Percentiles rank a stretch among this genome's conserved stretches.
Conservation (phyloP, 1,140 invertebrate species). For the Apocrypta bakeri region DNA sequence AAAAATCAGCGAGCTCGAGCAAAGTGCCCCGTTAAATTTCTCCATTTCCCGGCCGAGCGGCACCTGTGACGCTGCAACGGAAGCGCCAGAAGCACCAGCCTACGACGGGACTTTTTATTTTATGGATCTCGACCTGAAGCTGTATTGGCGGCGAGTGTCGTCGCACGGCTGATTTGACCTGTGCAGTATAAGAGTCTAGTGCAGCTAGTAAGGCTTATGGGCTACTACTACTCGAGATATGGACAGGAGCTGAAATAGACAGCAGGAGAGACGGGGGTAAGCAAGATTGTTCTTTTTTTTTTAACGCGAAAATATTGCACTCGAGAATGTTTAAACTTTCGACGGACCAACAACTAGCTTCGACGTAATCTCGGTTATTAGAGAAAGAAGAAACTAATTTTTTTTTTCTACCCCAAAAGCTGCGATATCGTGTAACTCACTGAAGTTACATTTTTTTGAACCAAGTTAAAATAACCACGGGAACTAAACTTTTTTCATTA, state of each 20-base stretch:
- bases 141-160: neutral
- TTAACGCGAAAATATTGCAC: no score
- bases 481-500: no score
- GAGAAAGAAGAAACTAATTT: no score
- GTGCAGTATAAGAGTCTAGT: neutral
- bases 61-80: neutral
- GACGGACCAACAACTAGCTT: no score
- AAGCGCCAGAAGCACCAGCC: neutral
- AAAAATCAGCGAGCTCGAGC: conserved; percentile 27
- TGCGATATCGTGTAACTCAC: no score
- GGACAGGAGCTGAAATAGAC: neutral
- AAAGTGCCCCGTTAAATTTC: conserved; percentile 40
- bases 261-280: no score
- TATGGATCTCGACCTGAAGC: neutral
- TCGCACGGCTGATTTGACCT: neutral
- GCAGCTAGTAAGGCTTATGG: neutral
- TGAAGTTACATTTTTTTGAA: no score
- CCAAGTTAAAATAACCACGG: no score
- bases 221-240: neutral
- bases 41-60: conserved; percentile 16
- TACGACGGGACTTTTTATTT: neutral
- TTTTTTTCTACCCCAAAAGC: no score
- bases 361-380: no score
- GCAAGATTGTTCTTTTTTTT: no score
- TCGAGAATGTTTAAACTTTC: no score